Evolutionary conservation across 2,888 invertebrate genomes (phyloP).

Genomic region (Oligia strigilis): DNA sequence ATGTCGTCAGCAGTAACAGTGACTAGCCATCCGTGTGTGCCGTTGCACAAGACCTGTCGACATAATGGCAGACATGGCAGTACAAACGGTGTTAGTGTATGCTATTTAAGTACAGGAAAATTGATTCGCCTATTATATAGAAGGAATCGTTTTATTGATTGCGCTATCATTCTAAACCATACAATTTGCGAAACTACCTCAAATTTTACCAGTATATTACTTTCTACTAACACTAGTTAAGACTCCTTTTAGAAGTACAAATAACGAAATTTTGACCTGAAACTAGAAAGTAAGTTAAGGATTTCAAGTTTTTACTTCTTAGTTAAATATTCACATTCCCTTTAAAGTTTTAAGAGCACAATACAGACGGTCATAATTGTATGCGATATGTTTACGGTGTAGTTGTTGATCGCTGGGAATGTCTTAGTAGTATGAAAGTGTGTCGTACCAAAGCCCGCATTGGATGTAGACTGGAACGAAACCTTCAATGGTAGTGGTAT

Average conservation of each 20-base stretch:
- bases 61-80: conserved; percentile 39
- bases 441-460: conserved; percentile 67
- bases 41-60: conserved; percentile 64
- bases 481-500: conserved; percentile 73
- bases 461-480: conserved; percentile 70
- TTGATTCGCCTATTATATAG: conserved; percentile 7
- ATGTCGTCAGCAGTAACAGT: conserved; percentile 50
- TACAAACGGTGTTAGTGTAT: conserved; percentile 61
- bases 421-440: conserved; percentile 2
- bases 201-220: not conserved
- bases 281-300: conserved; percentile 74
- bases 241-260: not conserved
- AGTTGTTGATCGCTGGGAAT: conserved; percentile 32
- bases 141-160: conserved; percentile 27
- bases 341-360: conserved; percentile 64
- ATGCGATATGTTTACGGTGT: conserved; percentile 31
- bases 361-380: conserved; percentile 25
- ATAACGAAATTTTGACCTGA: conserved; percentile 15
- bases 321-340: conserved; percentile 65
- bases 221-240: no score
- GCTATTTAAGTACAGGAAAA: conserved; percentile 40
- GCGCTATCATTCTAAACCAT: not conserved
- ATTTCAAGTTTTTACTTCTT: conserved; percentile 73
- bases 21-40: conserved; percentile 54
- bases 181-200: not conserved